Conservation (phyloP, 2,888 invertebrate species). For the Stegophylla sp. region DNA sequence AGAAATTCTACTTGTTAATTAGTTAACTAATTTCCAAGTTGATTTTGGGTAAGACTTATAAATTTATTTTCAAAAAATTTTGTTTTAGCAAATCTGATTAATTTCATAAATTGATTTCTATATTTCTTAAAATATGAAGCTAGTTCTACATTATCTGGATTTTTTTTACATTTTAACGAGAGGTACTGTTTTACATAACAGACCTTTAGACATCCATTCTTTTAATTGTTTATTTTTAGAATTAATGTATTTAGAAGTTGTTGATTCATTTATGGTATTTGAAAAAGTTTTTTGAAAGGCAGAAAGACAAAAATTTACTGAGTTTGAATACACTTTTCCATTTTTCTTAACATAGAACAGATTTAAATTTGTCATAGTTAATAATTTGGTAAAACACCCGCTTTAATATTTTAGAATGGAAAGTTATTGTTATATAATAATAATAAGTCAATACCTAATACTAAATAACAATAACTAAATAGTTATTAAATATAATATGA, state of each 20-base stretch:
- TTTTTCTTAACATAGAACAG: no score
- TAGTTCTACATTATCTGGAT: no score
- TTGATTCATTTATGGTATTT: not conserved
- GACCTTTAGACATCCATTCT: not conserved
- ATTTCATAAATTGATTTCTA: not conserved
- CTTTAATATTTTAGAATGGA: not conserved
- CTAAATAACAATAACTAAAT: no score
- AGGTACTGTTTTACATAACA: no score
- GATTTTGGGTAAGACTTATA: no score
- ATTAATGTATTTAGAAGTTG: not conserved
- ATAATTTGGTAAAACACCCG: not conserved
- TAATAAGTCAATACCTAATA: no score
- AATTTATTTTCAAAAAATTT: not conserved
- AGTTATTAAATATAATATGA: conserved; percentile 5
- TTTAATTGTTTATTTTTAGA: not conserved
- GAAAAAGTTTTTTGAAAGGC: not conserved
- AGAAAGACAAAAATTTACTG: not conserved
- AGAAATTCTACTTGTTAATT: no score
- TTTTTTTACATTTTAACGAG: no score
- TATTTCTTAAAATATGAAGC: no score
- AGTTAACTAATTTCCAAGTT: no score
- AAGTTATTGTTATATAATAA: not conserved
- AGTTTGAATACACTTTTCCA: not conserved
- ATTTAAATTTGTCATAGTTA: no score
- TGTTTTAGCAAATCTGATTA: not conserved